Percentiles rank a stretch among this genome's conserved stretches.
phyloP scores from a whole-genome alignment of 2,888 invertebrate genomes.

The Sminthurinus aureus region DNA sequence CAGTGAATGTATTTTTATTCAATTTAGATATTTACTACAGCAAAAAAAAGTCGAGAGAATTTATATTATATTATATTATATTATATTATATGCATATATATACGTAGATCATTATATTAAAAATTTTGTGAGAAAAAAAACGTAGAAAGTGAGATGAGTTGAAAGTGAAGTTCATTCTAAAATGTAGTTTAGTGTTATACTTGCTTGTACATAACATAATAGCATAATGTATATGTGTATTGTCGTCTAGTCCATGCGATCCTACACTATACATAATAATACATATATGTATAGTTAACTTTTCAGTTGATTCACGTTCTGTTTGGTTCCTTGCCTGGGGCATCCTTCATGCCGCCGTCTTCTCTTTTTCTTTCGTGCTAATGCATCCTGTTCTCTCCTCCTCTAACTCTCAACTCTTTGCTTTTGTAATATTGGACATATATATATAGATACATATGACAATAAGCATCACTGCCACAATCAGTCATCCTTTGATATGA shows the following conservation, averaged over 20 bases:
- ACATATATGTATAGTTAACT: too few relatives aligned
- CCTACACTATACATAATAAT: too few relatives aligned
- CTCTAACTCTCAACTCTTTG: background rate
- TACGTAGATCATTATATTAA: slow-evolving; percentile 23
- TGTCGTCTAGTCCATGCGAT: too few relatives aligned
- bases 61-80: slow-evolving; percentile 21
- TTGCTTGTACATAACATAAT: slow-evolving; percentile 40
- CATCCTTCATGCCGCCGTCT: slow-evolving; percentile 19
- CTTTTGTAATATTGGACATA: too few relatives aligned
- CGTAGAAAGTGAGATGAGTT: slow-evolving; percentile 41
- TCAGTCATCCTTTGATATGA: background rate
- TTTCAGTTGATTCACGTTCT: slow-evolving; percentile 42
- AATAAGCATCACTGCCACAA: background rate
- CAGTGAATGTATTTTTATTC: slow-evolving; percentile 39
- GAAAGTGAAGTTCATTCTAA: slow-evolving; percentile 45
- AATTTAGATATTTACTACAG: slow-evolving; percentile 19
- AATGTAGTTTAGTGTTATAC: slow-evolving; percentile 33
- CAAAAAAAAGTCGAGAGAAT: slow-evolving; percentile 32
- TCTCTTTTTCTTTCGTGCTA: slow-evolving; percentile 12
- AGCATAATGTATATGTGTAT: too few relatives aligned
- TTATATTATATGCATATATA: slow-evolving; percentile 16
- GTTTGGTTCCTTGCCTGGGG: slow-evolving; percentile 34
- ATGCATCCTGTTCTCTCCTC: slow-evolving; percentile 28
- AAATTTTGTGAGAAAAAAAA: slow-evolving; percentile 29
- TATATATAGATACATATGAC: too few relatives aligned